A percentile compares a stretch with the other conserved stretches of the same genome.
phyloP scores from a whole-genome alignment of 2,113 vertebrate genomes.

The Petrocephalus microphthalmus region DNA sequence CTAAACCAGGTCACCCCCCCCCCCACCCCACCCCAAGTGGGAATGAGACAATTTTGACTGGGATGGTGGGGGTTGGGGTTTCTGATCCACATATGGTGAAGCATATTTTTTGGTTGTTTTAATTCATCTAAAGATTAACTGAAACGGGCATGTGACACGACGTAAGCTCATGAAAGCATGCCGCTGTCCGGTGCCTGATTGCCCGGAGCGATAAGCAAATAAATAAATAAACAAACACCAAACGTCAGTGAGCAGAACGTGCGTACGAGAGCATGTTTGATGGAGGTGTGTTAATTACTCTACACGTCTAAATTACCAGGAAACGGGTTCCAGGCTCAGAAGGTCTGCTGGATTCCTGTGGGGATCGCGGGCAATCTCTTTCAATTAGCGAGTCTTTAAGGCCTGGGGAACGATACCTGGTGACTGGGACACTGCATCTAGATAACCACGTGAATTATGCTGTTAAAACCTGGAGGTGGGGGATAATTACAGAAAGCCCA shows the following conservation, averaged over 20 bases:
- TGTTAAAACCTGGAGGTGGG: neutral
- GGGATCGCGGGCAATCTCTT: constrained; percentile 6
- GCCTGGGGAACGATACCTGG: constrained; percentile 8
- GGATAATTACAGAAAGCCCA: neutral
- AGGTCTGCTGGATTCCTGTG: constrained; percentile 4
- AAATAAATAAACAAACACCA: neutral
- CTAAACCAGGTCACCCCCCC: constrained; percentile 10
- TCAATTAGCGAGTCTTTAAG: constrained; percentile 17
- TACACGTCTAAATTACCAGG: constrained; percentile 1
- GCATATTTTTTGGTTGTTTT: neutral
- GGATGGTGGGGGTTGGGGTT: neutral
- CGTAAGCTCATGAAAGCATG: neutral
- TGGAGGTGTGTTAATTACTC: constrained; percentile 2
- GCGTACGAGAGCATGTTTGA: neutral
- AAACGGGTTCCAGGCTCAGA: neutral
- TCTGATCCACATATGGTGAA: neutral
- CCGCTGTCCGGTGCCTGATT: neutral
- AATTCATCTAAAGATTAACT: neutral
- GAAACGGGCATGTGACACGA: neutral
- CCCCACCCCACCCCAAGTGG: neutral
- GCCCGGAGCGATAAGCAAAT: neutral
- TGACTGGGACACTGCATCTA: neutral
- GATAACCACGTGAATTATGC: constrained; percentile 5
- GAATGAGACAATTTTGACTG: neutral
- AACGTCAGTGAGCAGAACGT: neutral